These are phyloP conservation scores for Calyptommatus sinebrachiatus DNA, from an alignment of 2,113 vertebrate genomes.

Conservation along the genomic window DNA sequence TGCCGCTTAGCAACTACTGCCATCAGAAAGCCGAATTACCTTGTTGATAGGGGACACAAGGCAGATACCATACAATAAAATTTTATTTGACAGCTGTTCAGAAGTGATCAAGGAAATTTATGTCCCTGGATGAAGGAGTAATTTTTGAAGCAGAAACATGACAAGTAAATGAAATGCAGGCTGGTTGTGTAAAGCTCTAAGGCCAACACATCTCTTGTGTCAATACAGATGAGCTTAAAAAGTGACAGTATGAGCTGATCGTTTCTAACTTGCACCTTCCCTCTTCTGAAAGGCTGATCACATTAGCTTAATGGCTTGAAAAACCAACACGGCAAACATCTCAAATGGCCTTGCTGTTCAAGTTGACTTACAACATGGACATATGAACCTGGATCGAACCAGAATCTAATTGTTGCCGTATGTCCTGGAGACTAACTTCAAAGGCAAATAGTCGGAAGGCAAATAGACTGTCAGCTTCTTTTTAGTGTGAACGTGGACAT, in stretches of 20 bases:
- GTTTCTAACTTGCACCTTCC: background rate
- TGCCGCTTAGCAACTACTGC: background rate
- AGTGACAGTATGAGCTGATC: slow-evolving; percentile 18
- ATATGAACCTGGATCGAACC: background rate
- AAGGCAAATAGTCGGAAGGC: too few species aligned
- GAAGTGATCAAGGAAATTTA: slow-evolving; percentile 48
- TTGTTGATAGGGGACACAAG: background rate
- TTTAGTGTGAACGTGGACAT: too few species aligned
- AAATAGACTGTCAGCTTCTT: too few species aligned
- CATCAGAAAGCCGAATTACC: background rate
- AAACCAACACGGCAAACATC: background rate
- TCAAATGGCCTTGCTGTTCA: background rate
- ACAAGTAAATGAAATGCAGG: slow-evolving; percentile 44
- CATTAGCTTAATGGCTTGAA: background rate
- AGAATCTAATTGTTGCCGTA: background rate
- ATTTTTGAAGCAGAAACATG: slow-evolving; percentile 49
- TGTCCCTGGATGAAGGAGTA: slow-evolving; percentile 24
- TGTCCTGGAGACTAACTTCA: too few species aligned
- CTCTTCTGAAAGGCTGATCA: background rate
- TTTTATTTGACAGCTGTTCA: slow-evolving; percentile 55
- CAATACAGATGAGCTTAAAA: slow-evolving; percentile 30
- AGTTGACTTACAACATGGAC: background rate
- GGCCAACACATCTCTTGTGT: slow-evolving; percentile 18
- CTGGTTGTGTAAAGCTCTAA: slow-evolving; percentile 30
- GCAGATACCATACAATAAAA: slow-evolving; percentile 49